phyloP scores from a whole-genome alignment of 2,888 invertebrate genomes.

The Apotomis turbidana region DNA sequence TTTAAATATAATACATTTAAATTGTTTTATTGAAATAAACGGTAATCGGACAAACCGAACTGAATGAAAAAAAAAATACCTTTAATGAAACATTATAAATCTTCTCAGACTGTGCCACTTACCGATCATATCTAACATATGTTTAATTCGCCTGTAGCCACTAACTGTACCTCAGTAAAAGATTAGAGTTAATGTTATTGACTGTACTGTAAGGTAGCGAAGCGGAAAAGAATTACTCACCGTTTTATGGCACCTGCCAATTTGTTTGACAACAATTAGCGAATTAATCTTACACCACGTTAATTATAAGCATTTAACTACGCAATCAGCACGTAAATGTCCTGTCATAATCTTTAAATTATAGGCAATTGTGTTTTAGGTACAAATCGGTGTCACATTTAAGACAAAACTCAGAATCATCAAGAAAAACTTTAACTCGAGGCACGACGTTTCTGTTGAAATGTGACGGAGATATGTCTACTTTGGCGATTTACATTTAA shows the following conservation, averaged over 20 bases:
- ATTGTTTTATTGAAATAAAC: too few species aligned
- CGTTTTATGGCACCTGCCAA: conserved; percentile 18
- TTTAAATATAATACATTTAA: too few species aligned
- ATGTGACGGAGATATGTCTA: too few species aligned
- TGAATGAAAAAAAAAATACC: too few species aligned
- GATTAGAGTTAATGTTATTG: conserved; percentile 14
- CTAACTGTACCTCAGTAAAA: conserved; percentile 6
- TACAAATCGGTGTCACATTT: too few species aligned
- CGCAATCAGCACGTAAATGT: neutral
- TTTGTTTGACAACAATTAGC: conserved; percentile 25
- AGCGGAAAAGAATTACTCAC: conserved; percentile 21
- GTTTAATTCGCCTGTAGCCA: neutral
- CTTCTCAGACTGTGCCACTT: neutral
- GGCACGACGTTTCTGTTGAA: too few species aligned
- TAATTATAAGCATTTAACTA: neutral
- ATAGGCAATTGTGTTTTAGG: neutral
- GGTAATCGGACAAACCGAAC: too few species aligned
- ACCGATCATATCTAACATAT: too few species aligned
- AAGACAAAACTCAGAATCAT: too few species aligned
- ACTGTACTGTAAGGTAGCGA: conserved; percentile 3
- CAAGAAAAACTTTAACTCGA: too few species aligned
- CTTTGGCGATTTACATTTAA: too few species aligned
- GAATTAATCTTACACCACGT: neutral
- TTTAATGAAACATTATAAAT: too few species aligned
- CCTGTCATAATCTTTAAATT: neutral